Evolutionary conservation across 2,797 vertebrate species (phyloP).

Genomic region (Pempheris klunzingeri): DNA sequence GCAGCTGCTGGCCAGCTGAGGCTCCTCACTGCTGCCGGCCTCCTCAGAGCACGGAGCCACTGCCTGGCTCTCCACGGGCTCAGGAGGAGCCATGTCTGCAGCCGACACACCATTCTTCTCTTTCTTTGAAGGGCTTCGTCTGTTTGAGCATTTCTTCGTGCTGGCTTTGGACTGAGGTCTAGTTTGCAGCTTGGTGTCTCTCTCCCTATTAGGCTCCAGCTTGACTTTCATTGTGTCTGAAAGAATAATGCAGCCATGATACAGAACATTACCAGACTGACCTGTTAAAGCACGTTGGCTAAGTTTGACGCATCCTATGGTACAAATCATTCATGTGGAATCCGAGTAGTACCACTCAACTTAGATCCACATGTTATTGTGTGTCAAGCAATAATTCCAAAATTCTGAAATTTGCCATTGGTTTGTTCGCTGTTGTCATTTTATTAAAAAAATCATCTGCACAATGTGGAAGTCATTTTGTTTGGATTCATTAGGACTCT

Average conservation of each 20-base stretch:
- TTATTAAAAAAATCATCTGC: too few species aligned
- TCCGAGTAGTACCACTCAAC: neutral
- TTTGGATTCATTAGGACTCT: neutral
- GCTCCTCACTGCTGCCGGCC: slow-evolving; percentile 19
- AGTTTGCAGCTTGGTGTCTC: slow-evolving; percentile 49
- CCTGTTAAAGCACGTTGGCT: neutral
- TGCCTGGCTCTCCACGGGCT: slow-evolving; percentile 42
- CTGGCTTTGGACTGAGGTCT: slow-evolving; percentile 58
- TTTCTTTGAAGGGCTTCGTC: slow-evolving; percentile 59
- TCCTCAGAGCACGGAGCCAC: neutral
- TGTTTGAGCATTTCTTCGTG: slow-evolving; percentile 57
- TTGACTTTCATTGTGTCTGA: slow-evolving; percentile 58
- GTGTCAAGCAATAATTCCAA: too few species aligned
- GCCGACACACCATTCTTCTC: slow-evolving; percentile 48
- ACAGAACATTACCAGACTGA: neutral
- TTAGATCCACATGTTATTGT: too few species aligned
- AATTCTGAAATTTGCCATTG: neutral
- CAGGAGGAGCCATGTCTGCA: slow-evolving; percentile 3
- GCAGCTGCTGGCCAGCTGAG: slow-evolving; percentile 28
- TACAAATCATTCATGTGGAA: neutral
- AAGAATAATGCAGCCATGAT: slow-evolving; percentile 3
- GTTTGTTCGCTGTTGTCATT: too few species aligned
- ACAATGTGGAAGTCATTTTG: too few species aligned
- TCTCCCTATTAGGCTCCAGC: slow-evolving; percentile 57
- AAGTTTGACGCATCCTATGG: neutral